phyloP scores from a whole-genome alignment of 2,888 invertebrate genomes.

The Microdon myrmicae region DNA sequence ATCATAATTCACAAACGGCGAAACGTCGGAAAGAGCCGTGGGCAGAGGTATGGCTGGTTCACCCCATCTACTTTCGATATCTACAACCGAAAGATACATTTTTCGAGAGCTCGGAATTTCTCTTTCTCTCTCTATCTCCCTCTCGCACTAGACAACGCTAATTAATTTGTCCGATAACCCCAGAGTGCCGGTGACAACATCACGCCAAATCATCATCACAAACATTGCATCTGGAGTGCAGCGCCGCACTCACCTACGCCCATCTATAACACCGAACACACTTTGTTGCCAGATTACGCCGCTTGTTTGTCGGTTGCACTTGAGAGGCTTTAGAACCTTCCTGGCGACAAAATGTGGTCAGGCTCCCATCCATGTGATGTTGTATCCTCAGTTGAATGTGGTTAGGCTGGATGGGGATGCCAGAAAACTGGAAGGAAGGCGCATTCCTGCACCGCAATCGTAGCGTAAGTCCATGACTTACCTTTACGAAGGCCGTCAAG shows the following conservation, averaged over 20 bases:
- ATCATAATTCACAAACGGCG: slow-evolving; percentile 15
- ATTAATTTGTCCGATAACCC: slow-evolving; percentile 14
- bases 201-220: slow-evolving; percentile 14
- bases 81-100: slow-evolving; percentile 1
- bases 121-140: too few species aligned
- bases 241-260: too few species aligned
- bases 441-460: too few species aligned
- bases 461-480: too few species aligned
- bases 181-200: slow-evolving; percentile 11
- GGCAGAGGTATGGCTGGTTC: neutral
- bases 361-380: too few species aligned
- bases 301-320: too few species aligned
- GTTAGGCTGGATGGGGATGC: too few species aligned
- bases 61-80: slow-evolving; percentile 18
- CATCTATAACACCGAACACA: slow-evolving; percentile 7
- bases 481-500: too few species aligned
- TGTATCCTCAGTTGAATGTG: too few species aligned
- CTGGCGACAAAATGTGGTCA: slow-evolving; percentile 15
- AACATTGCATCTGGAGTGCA: slow-evolving; percentile 10
- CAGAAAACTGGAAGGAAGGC: too few species aligned
- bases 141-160: slow-evolving; percentile 1
- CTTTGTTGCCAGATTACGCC: too few species aligned
- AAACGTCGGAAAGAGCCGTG: too few species aligned
- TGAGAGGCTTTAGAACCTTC: slow-evolving; percentile 4
- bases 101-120: slow-evolving; percentile 2